phyloP scores from a whole-genome alignment of 2,113 vertebrate genomes.

The Pelodiscus sinensis region DNA sequence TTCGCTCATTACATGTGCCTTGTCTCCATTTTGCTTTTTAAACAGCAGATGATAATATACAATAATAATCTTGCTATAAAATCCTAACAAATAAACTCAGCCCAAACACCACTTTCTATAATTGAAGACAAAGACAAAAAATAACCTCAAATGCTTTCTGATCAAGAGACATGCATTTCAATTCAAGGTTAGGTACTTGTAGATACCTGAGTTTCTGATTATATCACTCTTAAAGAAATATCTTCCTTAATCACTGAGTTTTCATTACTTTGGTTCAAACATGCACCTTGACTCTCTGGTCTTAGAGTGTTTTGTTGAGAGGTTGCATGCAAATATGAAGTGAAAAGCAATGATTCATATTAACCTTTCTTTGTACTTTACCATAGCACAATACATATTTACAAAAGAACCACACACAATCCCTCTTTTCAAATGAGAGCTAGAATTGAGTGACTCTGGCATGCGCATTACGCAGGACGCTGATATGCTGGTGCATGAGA shows the following conservation, averaged over 20 bases:
- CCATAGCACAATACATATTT: rapidly evolving
- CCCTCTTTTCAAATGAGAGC: background rate
- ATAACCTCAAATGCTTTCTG: too few species aligned
- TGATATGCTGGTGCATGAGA: too few species aligned
- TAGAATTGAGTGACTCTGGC: background rate
- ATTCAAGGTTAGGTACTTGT: background rate
- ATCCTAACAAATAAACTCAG: background rate
- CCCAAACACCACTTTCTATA: background rate
- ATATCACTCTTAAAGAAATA: background rate
- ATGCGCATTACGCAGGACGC: too few species aligned
- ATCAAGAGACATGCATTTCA: background rate
- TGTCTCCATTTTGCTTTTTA: background rate
- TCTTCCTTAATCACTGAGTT: background rate
- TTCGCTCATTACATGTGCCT: background rate
- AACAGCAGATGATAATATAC: background rate
- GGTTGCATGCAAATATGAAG: background rate
- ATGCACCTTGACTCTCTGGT: background rate
- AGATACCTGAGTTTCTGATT: background rate
- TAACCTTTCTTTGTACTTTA: background rate
- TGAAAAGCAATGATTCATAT: background rate
- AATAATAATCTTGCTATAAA: background rate
- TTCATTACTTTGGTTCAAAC: background rate
- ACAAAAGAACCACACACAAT: rapidly evolving
- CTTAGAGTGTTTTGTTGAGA: background rate
- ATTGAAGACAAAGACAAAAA: background rate